Evolutionary conservation across 2,113 vertebrate genomes (phyloP).

Genomic region (Nycticorax nycticorax): DNA sequence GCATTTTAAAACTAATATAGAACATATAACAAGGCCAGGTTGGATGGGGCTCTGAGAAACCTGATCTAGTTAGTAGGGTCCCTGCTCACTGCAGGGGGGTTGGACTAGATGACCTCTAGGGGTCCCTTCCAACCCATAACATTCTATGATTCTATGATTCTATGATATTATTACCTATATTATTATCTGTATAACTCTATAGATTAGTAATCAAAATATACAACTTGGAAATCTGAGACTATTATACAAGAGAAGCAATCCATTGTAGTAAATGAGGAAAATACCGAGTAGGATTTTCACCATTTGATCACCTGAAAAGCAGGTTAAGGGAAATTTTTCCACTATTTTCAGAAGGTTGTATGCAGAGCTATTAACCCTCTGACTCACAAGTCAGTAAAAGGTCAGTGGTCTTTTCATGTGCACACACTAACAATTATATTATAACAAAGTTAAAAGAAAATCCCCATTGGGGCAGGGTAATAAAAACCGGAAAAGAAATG

Average conservation of each 20-base stretch:
- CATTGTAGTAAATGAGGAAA: neutral
- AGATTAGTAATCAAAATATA: neutral
- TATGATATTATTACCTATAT: neutral
- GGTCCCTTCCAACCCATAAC: no score
- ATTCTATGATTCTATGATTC: no score
- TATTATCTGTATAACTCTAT: neutral
- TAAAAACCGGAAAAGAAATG: constrained; percentile 56
- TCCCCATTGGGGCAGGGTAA: constrained; percentile 32
- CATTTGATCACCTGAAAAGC: constrained; percentile 2
- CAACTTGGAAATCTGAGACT: neutral
- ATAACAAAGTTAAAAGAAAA: constrained; percentile 51
- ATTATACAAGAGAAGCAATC: neutral
- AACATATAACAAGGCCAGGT: no score
- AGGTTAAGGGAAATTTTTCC: neutral
- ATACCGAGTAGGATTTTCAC: neutral
- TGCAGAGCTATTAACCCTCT: constrained; percentile 17
- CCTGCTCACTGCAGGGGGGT: no score
- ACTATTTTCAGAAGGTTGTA: neutral
- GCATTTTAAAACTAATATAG: neutral
- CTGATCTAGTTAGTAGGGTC: no score
- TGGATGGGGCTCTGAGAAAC: no score
- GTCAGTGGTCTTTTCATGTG: constrained; percentile 24
- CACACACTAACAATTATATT: neutral
- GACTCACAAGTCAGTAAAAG: constrained; percentile 54
- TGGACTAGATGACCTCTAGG: no score